A percentile compares a stretch with the other conserved stretches of the same genome.
Evolutionary conservation across 2,888 invertebrate species (phyloP).

Genomic region (Resseliella maxima): DNA sequence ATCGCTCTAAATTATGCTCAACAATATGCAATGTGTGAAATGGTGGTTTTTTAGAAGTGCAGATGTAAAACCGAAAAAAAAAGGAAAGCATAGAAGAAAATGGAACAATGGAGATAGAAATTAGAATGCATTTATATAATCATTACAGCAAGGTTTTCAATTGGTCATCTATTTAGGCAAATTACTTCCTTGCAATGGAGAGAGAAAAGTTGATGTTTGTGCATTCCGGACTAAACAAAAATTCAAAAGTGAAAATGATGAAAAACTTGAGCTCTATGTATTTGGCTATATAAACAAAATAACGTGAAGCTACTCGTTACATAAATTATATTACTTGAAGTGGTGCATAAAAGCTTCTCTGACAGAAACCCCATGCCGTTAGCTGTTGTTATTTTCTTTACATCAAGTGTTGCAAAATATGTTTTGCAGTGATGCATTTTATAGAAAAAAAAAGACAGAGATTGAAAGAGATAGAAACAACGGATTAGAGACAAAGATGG

Average conservation of each 20-base stretch:
- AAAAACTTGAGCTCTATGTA: background rate
- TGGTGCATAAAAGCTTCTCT: background rate
- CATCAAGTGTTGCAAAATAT: conserved; percentile 6
- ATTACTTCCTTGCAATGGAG: background rate
- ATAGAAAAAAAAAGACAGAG: no score
- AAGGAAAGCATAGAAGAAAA: no score
- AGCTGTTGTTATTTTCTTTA: conserved; percentile 22
- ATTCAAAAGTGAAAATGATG: background rate
- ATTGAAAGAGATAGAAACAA: no score
- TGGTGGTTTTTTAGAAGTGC: no score
- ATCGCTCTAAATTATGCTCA: no score
- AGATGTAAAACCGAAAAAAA: no score
- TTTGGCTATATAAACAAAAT: background rate
- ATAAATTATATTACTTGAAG: conserved; percentile 29
- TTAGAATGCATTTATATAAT: no score
- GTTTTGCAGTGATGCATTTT: background rate
- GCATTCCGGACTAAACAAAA: background rate
- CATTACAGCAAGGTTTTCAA: background rate
- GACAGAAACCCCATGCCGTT: background rate
- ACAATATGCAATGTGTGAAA: no score
- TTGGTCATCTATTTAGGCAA: conserved; percentile 16
- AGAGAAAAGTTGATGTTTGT: background rate
- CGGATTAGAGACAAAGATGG: no score
- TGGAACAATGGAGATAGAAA: no score
- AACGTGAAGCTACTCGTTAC: background rate